These are phyloP conservation scores for Lasiurus cinereus DNA, from an alignment of 2,113 vertebrate genomes.

Conservation along the genomic window DNA sequence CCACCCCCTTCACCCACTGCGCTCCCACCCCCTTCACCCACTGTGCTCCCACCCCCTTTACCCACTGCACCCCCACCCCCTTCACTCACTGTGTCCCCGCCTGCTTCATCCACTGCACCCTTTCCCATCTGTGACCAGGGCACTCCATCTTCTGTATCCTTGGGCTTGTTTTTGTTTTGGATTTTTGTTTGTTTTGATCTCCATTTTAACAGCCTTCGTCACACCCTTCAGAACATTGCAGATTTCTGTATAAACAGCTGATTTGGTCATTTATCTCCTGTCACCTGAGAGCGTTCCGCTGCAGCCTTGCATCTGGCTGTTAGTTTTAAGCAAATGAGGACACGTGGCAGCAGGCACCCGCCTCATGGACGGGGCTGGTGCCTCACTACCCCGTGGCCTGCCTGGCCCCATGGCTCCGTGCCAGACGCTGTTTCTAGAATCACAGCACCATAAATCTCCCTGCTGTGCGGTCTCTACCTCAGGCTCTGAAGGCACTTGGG, in stretches of 20 bases:
- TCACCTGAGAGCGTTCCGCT: not conserved
- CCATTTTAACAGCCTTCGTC: not conserved
- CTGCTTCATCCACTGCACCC: not conserved
- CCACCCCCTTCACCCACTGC: no score
- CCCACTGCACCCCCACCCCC: no score
- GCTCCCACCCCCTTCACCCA: no score
- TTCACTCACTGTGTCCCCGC: no score
- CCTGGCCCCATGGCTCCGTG: not conserved
- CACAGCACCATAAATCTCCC: no score
- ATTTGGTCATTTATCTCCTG: not conserved
- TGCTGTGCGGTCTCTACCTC: not conserved
- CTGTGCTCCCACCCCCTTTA: no score
- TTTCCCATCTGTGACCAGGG: not conserved
- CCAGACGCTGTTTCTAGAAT: not conserved
- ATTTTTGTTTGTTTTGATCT: not conserved
- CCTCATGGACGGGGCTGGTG: accelerated
- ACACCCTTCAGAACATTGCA: not conserved
- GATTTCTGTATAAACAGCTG: not conserved
- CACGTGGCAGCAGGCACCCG: accelerated
- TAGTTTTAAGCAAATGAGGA: not conserved
- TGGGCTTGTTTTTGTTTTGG: not conserved
- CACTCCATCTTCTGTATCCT: not conserved
- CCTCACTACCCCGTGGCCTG: accelerated
- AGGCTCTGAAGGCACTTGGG: not conserved
- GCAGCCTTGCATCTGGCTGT: no score